Base-by-base conservation (phyloP, 2,888 invertebrate genomes). In the Himalopsyche kuldschensis region DNA sequence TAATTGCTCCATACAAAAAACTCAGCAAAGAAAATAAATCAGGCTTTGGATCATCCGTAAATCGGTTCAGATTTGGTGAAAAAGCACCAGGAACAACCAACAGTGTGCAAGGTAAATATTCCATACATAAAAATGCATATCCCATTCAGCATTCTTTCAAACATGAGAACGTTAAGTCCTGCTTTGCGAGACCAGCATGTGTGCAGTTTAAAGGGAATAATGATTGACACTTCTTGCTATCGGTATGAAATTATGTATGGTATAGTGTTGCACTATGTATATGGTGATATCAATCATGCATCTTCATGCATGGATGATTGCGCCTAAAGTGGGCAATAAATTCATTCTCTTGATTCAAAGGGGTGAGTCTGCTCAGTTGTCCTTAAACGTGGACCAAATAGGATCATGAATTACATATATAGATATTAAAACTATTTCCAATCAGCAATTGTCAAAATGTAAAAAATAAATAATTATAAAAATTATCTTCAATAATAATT, bases 11-110 rank as follows among this genome's bases (percentile, higher is more conserved):
- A 32, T 80, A 10, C 30, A 80, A 80, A 69, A 80, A 69, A 75
- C 2, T 31, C 20, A 55, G 55, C 15, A 82, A 82, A 35, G 86
- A 86, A 31, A 85, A 82, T 32, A 85, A 81, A 69, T 84, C 84
- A 20, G 86, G 86, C 17, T 86, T 86, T 48, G 86, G 86, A 20
- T 86, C 86, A 10, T 82, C 86, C 27, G 76, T 80, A 11, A 81
- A 81, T 41, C 81, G 86, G 10, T 86, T 86, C 46, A 69, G 55
- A 24, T 81, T 81, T 31, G 78, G 79, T 27, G 76, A 79, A 8
- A 20, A 20, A 17, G 17, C 27, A 46, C 30, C 55, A 47, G 55
- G 30, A 27, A 55, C 55, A 6, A 55, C 8, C 3, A 83, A 80
- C 48, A 77, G 80, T 75, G 63, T 47, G 10, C 76, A 82, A 84